Evolutionary conservation across 2,113 vertebrate genomes (phyloP).

Genomic region (Lamprotornis superbus): DNA sequence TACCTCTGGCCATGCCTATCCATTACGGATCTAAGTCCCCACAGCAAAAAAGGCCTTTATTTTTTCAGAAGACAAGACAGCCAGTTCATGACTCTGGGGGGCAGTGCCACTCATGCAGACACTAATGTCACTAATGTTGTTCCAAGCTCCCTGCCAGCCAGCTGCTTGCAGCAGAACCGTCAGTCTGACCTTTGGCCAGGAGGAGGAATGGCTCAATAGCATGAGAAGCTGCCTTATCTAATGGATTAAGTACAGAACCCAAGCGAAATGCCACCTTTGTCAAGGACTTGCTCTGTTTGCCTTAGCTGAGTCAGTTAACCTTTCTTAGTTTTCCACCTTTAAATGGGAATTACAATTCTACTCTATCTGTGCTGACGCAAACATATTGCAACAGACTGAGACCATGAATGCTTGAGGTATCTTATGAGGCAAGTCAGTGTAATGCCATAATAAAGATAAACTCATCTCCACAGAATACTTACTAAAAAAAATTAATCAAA

Average conservation of each 20-base stretch:
- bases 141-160: constrained; percentile 53
- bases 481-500: background rate
- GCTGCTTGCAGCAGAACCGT: constrained; percentile 40
- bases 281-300: constrained; percentile 30
- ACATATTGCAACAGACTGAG: background rate
- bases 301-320: constrained; percentile 24
- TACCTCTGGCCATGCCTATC: background rate
- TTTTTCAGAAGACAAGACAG: constrained; percentile 24
- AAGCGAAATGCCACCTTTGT: constrained; percentile 42
- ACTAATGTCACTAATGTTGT: constrained; percentile 48
- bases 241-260: constrained; percentile 56
- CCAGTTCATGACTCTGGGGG: constrained; percentile 26
- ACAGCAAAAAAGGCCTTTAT: background rate
- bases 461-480: background rate
- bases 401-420: background rate
- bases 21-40: background rate
- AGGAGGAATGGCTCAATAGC: constrained; percentile 44
- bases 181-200: constrained; percentile 47
- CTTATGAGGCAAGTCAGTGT: fast-evolving
- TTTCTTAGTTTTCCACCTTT: constrained; percentile 7
- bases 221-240: constrained; percentile 48
- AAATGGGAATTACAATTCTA: background rate
- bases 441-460: background rate
- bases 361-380: background rate
- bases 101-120: constrained; percentile 52